phyloP scores from a whole-genome alignment of 2,113 vertebrate genomes.

The Cromileptes altivelis region DNA sequence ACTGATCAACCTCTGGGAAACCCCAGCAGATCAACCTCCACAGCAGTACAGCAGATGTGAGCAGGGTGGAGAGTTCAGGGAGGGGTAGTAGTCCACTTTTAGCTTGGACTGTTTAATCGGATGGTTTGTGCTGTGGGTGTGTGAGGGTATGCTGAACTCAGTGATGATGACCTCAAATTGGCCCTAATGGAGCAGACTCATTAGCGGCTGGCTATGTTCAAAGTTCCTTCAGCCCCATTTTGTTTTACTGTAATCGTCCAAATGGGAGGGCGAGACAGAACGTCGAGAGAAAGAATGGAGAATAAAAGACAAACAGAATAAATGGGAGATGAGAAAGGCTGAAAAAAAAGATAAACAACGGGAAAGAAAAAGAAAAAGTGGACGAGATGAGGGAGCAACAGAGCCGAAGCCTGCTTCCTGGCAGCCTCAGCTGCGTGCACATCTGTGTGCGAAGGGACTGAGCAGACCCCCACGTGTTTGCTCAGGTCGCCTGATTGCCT shows the following conservation, averaged over 20 bases:
- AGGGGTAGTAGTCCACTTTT: slow-evolving; percentile 71
- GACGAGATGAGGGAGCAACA: slow-evolving; percentile 72
- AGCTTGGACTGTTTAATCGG: slow-evolving; percentile 66
- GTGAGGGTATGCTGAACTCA: slow-evolving; percentile 72
- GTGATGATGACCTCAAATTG: slow-evolving; percentile 81
- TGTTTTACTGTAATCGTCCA: slow-evolving; percentile 78
- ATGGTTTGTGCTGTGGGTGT: slow-evolving; percentile 69
- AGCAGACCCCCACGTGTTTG: slow-evolving; percentile 84
- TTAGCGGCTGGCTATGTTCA: slow-evolving; percentile 80
- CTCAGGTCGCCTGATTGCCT: slow-evolving; percentile 87
- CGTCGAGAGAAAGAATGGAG: slow-evolving; percentile 6
- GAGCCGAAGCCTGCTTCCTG: slow-evolving; percentile 86
- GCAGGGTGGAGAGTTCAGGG: slow-evolving; percentile 65
- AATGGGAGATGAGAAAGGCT: slow-evolving; percentile 35
- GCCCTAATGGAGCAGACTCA: slow-evolving; percentile 81
- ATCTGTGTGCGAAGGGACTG: slow-evolving; percentile 83
- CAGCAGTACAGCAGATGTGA: slow-evolving; percentile 74
- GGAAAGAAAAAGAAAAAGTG: slow-evolving; percentile 61
- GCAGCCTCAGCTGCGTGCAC: slow-evolving; percentile 85
- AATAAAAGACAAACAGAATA: slow-evolving; percentile 58
- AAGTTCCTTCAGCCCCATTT: slow-evolving; percentile 71
- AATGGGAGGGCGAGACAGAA: slow-evolving; percentile 67
- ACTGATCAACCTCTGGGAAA: slow-evolving; percentile 64
- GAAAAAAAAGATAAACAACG: slow-evolving; percentile 53
- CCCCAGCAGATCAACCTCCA: slow-evolving; percentile 45